phyloP scores from a whole-genome alignment of 2,888 invertebrate species.

The Desoria tigrina region DNA sequence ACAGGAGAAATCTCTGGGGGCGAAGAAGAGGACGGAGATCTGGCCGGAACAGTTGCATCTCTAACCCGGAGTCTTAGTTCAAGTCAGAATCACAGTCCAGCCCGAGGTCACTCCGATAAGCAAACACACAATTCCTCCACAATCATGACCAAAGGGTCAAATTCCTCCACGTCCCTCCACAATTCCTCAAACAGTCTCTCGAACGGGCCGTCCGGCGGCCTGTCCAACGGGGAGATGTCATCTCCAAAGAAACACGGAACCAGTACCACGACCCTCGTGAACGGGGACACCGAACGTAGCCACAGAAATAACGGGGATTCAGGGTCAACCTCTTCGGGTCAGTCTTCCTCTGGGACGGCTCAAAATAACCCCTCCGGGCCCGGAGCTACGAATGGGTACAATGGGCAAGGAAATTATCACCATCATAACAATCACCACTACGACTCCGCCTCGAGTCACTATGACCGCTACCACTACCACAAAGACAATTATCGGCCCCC shows the following conservation, averaged over 20 bases:
- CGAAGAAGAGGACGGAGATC: constrained; percentile 53
- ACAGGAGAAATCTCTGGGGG: constrained; percentile 54
- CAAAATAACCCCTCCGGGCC: constrained; percentile 26
- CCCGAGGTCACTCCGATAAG: constrained; percentile 37
- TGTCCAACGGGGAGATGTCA: constrained; percentile 12
- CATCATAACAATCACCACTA: constrained; percentile 33
- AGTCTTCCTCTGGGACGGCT: constrained; percentile 16
- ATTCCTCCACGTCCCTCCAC: constrained; percentile 37
- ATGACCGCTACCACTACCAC: constrained; percentile 45
- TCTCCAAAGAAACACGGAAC: constrained; percentile 1
- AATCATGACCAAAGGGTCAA: constrained; percentile 32
- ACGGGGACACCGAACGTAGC: constrained; percentile 18
- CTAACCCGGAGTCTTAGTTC: constrained; percentile 44
- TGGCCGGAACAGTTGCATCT: constrained; percentile 28
- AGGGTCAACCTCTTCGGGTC: constrained; percentile 20
- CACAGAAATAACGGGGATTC: constrained; percentile 24
- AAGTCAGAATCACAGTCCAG: constrained; percentile 45
- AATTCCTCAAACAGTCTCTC: constrained; percentile 38
- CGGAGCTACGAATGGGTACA: constrained; percentile 30
- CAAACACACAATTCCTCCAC: constrained; percentile 28
- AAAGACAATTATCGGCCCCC: constrained; percentile 44
- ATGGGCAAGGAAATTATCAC: constrained; percentile 20
- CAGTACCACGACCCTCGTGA: neutral
- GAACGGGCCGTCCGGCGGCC: constrained; percentile 19
- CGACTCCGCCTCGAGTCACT: constrained; percentile 26